Evolutionary conservation across 2,113 vertebrate species (phyloP).

Genomic region (Polypterus bichir): DNA sequence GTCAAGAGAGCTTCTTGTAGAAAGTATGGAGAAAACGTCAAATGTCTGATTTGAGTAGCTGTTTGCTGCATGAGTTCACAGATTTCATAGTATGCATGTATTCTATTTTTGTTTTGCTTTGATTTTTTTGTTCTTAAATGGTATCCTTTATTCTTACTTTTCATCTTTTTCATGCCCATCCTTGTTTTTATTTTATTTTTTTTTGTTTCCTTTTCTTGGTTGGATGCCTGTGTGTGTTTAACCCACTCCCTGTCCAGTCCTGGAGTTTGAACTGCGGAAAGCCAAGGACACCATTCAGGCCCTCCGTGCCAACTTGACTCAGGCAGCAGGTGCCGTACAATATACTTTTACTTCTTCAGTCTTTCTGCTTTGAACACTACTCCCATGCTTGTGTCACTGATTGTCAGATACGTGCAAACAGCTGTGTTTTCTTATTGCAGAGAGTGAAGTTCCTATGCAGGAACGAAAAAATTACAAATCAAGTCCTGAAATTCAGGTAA

Average conservation of each 20-base stretch:
- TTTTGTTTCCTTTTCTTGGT: slow-evolving; percentile 90
- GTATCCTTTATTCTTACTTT: slow-evolving; percentile 72
- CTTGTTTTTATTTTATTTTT: slow-evolving; percentile 71
- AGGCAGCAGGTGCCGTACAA: slow-evolving; percentile 99
- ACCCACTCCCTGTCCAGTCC: slow-evolving; percentile 98
- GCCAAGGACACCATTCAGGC: slow-evolving; percentile 99
- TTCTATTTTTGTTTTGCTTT: slow-evolving; percentile 22
- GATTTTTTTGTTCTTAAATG: slow-evolving; percentile 53
- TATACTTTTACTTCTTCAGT: slow-evolving; percentile 66
- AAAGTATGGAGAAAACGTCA: slow-evolving; percentile 52
- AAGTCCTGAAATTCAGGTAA: slow-evolving; percentile 97
- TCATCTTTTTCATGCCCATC: slow-evolving; percentile 80
- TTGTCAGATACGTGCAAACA: not conserved
- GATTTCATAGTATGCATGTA: slow-evolving; percentile 68
- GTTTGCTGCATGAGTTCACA: slow-evolving; percentile 93
- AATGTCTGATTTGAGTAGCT: slow-evolving; percentile 74
- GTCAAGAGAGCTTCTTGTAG: not conserved
- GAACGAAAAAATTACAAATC: slow-evolving; percentile 97
- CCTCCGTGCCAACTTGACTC: slow-evolving; percentile 99
- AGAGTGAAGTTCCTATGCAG: slow-evolving; percentile 89
- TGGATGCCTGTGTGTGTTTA: slow-evolving; percentile 89
- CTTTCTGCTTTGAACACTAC: slow-evolving; percentile 44
- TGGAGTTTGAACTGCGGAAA: slow-evolving; percentile 99
- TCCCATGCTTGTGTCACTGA: slow-evolving; percentile 6
- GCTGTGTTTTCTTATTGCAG: slow-evolving; percentile 41